A percentile compares a stretch with the other conserved stretches of the same genome.
Evolutionary conservation across 2,797 vertebrate species (phyloP).

Genomic region (Mormyrus hasselquistii): DNA sequence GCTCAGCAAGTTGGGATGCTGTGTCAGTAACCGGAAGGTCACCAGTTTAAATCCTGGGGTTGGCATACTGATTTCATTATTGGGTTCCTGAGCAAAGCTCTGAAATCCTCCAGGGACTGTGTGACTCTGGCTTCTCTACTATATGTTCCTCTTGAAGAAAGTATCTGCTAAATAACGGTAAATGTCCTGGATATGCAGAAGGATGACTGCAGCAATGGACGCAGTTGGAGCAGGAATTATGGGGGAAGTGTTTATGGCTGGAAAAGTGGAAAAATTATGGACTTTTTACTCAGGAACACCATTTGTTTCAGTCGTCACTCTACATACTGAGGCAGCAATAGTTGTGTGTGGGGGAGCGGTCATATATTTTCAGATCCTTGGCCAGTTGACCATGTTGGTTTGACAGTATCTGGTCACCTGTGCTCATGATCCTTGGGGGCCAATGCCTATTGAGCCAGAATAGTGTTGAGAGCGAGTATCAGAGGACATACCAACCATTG

Average conservation of each 20-base stretch:
- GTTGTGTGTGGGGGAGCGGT: background rate
- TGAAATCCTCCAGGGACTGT: background rate
- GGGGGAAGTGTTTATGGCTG: background rate
- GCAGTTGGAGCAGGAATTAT: background rate
- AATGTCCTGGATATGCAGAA: background rate
- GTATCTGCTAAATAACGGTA: background rate
- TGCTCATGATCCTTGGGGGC: background rate
- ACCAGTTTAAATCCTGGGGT: background rate
- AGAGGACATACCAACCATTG: background rate
- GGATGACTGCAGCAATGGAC: background rate
- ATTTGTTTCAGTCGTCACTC: background rate
- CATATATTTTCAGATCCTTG: background rate
- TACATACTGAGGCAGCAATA: background rate
- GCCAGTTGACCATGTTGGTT: background rate
- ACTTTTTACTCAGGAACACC: background rate
- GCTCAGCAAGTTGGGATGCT: background rate
- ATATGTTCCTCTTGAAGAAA: background rate
- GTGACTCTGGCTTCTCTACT: background rate
- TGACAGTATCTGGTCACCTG: background rate
- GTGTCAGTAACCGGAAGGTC: background rate
- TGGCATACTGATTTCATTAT: background rate
- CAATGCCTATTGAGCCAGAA: background rate
- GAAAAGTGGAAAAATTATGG: background rate
- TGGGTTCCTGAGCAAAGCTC: background rate
- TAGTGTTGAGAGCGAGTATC: background rate